Percentiles rank a stretch among this genome's conserved stretches.
Evolutionary conservation across 2,797 vertebrate species (phyloP).

Genomic region (Eurystomus glaucurus): DNA sequence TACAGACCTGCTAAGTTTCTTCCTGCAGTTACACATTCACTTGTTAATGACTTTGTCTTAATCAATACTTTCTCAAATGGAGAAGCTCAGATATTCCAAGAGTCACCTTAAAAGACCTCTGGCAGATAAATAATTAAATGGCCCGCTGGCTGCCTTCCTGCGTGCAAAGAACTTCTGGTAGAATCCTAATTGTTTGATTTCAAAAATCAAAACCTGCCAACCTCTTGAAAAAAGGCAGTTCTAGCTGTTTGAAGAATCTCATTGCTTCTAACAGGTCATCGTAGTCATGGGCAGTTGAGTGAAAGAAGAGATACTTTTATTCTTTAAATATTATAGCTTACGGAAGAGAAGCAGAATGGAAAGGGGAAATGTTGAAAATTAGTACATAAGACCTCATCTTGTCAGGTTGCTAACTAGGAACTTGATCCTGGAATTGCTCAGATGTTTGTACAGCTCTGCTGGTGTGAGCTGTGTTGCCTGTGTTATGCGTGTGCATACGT

Average conservation of each 20-base stretch:
- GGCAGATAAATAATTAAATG: constrained; percentile 64
- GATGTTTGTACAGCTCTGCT: not conserved
- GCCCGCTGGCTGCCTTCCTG: not conserved
- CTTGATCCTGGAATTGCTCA: not conserved
- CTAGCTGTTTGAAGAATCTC: constrained; percentile 8
- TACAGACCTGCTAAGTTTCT: not conserved
- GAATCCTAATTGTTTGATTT: constrained; percentile 51
- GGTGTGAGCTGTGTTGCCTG: not conserved
- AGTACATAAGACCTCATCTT: not conserved
- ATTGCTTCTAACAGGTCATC: not conserved
- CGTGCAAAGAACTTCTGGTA: not conserved
- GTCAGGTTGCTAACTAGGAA: not conserved
- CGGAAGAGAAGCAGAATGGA: not conserved
- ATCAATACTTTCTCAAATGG: constrained; percentile 69
- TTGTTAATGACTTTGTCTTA: constrained; percentile 65
- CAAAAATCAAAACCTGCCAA: constrained; percentile 45
- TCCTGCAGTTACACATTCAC: constrained; percentile 32
- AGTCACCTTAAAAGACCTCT: constrained; percentile 54
- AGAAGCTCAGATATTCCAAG: constrained; percentile 18
- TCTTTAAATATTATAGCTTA: not conserved
- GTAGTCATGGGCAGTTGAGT: not conserved
- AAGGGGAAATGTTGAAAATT: not conserved
- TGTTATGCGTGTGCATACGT: not conserved
- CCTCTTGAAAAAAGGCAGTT: constrained; percentile 2
- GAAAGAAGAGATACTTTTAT: not conserved